A percentile compares a stretch with the other conserved stretches of the same genome.
Conservation (phyloP, 1,140 invertebrate genomes). For the Pachypsylla venusta region DNA sequence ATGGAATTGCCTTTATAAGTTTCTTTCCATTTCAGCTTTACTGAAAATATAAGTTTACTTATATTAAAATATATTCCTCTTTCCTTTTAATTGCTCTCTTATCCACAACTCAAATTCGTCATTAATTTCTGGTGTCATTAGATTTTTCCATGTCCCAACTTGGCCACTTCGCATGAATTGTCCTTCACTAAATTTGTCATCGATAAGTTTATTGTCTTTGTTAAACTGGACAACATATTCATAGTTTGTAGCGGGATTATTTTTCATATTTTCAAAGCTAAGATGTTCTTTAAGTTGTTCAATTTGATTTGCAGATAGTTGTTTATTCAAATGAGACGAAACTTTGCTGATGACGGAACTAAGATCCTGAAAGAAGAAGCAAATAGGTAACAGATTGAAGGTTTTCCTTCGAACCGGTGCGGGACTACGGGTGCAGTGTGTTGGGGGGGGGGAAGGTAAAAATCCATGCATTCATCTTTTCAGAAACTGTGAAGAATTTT, state of each 20-base stretch:
- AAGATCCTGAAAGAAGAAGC: slow-evolving; percentile 36
- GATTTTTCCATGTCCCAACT: slow-evolving; percentile 70
- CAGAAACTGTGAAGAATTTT: no score
- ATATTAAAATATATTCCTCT: no score
- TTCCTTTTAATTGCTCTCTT: no score
- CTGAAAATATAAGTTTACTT: no score
- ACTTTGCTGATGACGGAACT: slow-evolving; percentile 44
- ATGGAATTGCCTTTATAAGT: no score
- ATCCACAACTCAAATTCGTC: slow-evolving; percentile 59
- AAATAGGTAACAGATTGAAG: no score
- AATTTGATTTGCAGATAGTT: slow-evolving; percentile 45
- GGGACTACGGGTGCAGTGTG: no score
- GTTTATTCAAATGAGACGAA: slow-evolving; percentile 52
- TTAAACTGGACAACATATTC: slow-evolving; percentile 30
- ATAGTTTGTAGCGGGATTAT: slow-evolving; percentile 24
- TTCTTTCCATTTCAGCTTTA: no score
- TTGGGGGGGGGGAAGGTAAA: no score
- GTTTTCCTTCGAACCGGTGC: no score
- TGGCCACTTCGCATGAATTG: slow-evolving; percentile 66
- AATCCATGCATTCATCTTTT: no score
- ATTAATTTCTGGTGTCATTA: slow-evolving; percentile 54
- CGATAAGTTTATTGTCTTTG: slow-evolving; percentile 33
- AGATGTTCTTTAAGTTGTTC: slow-evolving; percentile 50
- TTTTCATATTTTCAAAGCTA: slow-evolving; percentile 49
- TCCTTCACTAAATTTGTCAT: slow-evolving; percentile 32